Conservation (phyloP, 2,888 invertebrate genomes). For the Apeira syringaria region DNA sequence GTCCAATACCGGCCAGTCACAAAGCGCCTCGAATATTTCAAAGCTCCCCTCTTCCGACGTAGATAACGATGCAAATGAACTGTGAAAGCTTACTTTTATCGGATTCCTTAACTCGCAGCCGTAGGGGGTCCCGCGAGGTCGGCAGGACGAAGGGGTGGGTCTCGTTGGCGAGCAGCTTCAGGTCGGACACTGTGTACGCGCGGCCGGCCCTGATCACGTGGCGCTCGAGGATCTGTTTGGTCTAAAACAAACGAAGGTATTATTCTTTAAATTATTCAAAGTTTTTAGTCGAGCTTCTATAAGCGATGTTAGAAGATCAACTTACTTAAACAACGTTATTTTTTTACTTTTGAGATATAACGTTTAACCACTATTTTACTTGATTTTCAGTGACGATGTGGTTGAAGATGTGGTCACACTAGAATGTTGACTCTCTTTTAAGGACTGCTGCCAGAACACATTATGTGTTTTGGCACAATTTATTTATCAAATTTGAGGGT, state of each 20-base stretch:
- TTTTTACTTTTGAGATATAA: too few relatives aligned
- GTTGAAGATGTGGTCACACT: too few relatives aligned
- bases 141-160: slow-evolving; percentile 86
- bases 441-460: too few relatives aligned
- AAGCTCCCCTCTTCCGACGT: slow-evolving; percentile 12
- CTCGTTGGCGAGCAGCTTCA: slow-evolving; percentile 88
- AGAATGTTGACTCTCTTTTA: too few relatives aligned
- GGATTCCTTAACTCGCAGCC: slow-evolving; percentile 89
- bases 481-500: too few relatives aligned
- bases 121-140: slow-evolving; percentile 88
- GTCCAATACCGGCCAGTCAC: slow-evolving; percentile 1
- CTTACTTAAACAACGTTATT: too few relatives aligned
- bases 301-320: too few relatives aligned
- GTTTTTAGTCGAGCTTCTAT: too few relatives aligned
- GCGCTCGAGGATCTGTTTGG: slow-evolving; percentile 92
- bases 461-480: too few relatives aligned
- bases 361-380: too few relatives aligned
- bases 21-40: slow-evolving; percentile 1
- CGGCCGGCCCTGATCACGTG: slow-evolving; percentile 92
- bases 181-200: slow-evolving; percentile 91
- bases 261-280: too few relatives aligned
- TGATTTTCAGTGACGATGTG: too few relatives aligned
- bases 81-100: slow-evolving; percentile 83
- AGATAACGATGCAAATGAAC: slow-evolving; percentile 43
- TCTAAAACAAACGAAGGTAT: slow-evolving; percentile 86